These are phyloP conservation scores for Chunga burmeisteri DNA, from an alignment of 2,113 vertebrate genomes.

Conservation along the genomic window DNA sequence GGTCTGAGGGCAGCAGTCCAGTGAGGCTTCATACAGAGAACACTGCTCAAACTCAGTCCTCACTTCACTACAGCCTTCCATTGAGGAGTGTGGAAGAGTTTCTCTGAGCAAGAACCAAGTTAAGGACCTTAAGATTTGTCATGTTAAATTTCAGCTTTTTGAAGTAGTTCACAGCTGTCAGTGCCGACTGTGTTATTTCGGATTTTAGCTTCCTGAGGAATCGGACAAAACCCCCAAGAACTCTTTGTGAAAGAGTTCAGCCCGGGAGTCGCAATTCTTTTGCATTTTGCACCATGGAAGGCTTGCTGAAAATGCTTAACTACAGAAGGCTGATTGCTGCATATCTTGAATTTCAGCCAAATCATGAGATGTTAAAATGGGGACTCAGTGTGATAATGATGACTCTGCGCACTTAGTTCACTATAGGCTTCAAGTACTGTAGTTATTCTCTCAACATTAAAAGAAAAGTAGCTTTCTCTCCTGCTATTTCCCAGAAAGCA, in stretches of 20 bases:
- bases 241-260: not conserved
- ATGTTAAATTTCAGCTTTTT: slow-evolving; percentile 39
- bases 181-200: not conserved
- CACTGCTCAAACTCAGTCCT: not conserved
- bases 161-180: not conserved
- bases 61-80: not conserved
- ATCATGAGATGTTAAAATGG: slow-evolving; percentile 45
- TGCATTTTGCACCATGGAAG: not conserved
- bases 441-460: slow-evolving; percentile 31
- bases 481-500: not conserved
- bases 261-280: not conserved
- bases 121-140: not conserved
- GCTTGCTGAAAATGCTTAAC: slow-evolving; percentile 33
- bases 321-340: not conserved
- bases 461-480: slow-evolving; percentile 35
- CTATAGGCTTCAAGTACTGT: not conserved
- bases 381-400: slow-evolving; percentile 45
- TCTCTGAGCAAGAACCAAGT: not conserved
- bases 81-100: not conserved
- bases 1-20: not conserved
- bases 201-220: slow-evolving; percentile 46
- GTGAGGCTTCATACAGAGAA: rapidly evolving
- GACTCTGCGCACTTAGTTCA: slow-evolving; percentile 46
- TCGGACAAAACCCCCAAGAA: slow-evolving; percentile 30
- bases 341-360: slow-evolving; percentile 28